phyloP scores from a whole-genome alignment of 2,888 invertebrate genomes.

The Epirrhoe tristata region DNA sequence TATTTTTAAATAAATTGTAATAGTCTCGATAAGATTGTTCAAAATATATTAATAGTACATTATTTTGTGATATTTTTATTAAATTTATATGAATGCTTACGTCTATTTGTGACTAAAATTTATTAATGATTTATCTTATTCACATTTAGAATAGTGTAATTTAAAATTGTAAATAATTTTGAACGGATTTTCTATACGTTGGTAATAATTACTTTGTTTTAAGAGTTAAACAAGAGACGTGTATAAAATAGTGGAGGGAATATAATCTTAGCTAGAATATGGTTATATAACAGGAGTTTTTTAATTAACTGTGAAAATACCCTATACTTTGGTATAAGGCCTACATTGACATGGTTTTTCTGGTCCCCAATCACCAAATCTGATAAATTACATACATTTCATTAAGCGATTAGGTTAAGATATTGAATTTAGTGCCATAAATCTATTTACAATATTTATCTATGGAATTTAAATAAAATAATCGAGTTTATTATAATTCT shows the following conservation, averaged over 20 bases:
- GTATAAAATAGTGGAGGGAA: conserved; percentile 66
- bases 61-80: neutral
- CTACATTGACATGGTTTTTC: conserved; percentile 61
- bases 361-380: conserved; percentile 77
- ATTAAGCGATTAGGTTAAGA: conserved; percentile 11
- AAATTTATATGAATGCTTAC: conserved; percentile 5
- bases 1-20: neutral
- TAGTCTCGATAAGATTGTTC: neutral
- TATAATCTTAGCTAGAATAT: conserved; percentile 31
- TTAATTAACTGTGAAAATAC: conserved; percentile 46
- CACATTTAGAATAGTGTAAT: neutral
- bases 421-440: conserved; percentile 20
- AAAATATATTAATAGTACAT: neutral
- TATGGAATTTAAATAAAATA: neutral
- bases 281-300: conserved; percentile 19
- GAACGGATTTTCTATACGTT: neutral
- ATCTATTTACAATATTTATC: conserved; percentile 15
- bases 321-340: conserved; percentile 60
- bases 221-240: conserved; percentile 34
- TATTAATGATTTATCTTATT: neutral
- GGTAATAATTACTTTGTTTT: neutral
- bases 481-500: too few relatives aligned
- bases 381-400: conserved; percentile 48
- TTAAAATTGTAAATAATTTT: neutral
- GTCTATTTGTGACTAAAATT: neutral